Conservation (phyloP, 2,113 vertebrate genomes). For the Marcusenius ussheri region DNA sequence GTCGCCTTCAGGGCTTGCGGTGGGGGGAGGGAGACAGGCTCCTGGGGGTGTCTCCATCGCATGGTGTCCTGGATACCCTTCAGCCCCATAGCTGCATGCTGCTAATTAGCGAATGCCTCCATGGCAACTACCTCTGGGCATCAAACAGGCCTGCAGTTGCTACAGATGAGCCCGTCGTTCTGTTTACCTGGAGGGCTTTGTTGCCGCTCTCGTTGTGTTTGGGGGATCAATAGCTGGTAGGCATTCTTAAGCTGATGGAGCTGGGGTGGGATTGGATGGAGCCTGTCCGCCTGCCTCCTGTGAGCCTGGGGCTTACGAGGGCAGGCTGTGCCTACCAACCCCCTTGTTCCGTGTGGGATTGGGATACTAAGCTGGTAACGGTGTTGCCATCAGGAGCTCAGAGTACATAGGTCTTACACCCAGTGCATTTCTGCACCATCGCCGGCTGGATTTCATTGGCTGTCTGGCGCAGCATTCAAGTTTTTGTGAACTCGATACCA, state of each 20-base stretch:
- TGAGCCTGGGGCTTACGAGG: not conserved
- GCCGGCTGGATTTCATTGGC: not conserved
- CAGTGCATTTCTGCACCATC: not conserved
- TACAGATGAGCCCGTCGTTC: slow-evolving; percentile 89
- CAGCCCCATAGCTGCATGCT: slow-evolving; percentile 90
- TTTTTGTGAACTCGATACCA: not conserved
- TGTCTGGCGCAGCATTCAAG: not conserved
- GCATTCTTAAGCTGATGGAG: not conserved
- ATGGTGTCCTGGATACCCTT: slow-evolving; percentile 92
- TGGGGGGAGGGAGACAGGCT: slow-evolving; percentile 70
- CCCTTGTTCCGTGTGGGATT: not conserved
- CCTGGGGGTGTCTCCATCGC: not conserved
- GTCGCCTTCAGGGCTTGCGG: slow-evolving; percentile 62
- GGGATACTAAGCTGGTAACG: not conserved
- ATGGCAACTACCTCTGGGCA: slow-evolving; percentile 92
- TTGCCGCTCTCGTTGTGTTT: slow-evolving; percentile 54
- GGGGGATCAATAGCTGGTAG: not conserved
- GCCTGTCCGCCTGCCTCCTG: not conserved
- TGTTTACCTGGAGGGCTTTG: slow-evolving; percentile 96
- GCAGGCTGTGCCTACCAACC: not conserved
- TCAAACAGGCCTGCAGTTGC: slow-evolving; percentile 88
- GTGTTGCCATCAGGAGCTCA: slow-evolving; percentile 10
- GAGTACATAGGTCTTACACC: not conserved
- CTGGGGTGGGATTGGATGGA: not conserved
- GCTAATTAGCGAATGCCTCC: slow-evolving; percentile 99